These are phyloP conservation scores for Hymenochirus boettgeri DNA, from an alignment of 2,113 vertebrate species.

Conservation along the genomic window DNA sequence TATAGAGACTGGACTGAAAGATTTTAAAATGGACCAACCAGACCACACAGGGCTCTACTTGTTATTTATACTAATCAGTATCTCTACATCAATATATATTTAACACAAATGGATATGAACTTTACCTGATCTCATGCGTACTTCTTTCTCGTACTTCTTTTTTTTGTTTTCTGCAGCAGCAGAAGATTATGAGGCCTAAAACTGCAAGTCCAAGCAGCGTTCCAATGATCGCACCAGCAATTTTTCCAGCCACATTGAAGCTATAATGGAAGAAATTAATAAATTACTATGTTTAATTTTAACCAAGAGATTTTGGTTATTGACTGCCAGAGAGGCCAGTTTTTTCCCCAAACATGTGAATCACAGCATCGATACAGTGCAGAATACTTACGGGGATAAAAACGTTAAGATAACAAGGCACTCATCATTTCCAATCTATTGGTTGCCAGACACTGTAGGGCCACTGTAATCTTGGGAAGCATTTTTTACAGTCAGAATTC, in stretches of 20 bases:
- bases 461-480: conserved; percentile 76
- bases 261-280: conserved; percentile 55
- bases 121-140: conserved; percentile 91
- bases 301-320: too few relatives aligned
- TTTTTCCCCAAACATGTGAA: too few relatives aligned
- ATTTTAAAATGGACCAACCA: too few relatives aligned
- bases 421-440: conserved; percentile 81
- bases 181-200: conserved; percentile 75
- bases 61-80: too few relatives aligned
- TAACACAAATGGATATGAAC: too few relatives aligned
- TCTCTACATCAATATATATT: too few relatives aligned
- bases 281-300: too few relatives aligned
- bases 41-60: too few relatives aligned
- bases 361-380: too few relatives aligned
- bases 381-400: conserved; percentile 80
- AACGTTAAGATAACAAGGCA: conserved; percentile 73
- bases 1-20: too few relatives aligned
- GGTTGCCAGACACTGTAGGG: conserved; percentile 70
- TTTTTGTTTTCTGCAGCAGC: conserved; percentile 76
- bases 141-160: conserved; percentile 96
- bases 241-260: conserved; percentile 74
- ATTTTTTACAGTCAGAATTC: conserved; percentile 78
- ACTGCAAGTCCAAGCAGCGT: conserved; percentile 75
- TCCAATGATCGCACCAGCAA: conserved; percentile 74
- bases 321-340: too few relatives aligned